Evolutionary conservation across 1,140 invertebrate species (phyloP), one percentile per base, ranked within the genome.

Genomic region (Capitella teleta): DNA sequence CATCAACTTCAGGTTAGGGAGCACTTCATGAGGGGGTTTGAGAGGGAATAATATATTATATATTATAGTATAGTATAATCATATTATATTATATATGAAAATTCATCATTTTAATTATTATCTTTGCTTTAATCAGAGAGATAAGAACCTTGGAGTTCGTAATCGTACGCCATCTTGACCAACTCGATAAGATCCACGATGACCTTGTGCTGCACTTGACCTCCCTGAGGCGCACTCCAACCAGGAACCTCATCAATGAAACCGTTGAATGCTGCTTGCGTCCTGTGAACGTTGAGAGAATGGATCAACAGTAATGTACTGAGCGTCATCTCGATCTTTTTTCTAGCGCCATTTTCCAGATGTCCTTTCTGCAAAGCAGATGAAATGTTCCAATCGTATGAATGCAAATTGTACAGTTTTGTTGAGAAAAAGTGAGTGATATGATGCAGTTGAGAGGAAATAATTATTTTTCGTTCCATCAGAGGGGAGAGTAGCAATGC

Each of bases 261-360:
- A 80, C 82, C 2, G 77, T 80, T 21, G 69, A 77, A 43, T 86
- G 84, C 59, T 84, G 85, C 67, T 72, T 86, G 32, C 64, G 79
- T 40, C 75, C 72, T 12, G 73, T 58, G n/a, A n/a, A n/a, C n/a
- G n/a, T n/a, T n/a, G n/a, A n/a, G n/a, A n/a, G n/a, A n/a, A n/a
- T n/a, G n/a, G n/a, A n/a, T n/a, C n/a, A n/a, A n/a, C n/a, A n/a
- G n/a, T n/a, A n/a, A n/a, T n/a, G n/a, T n/a, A n/a, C n/a, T n/a
- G n/a, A n/a, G n/a, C n/a, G n/a, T n/a, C n/a, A n/a, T n/a, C 30
- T 34, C 8, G 8, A 34, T 34, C 8, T 34, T 8, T 34, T 34
- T 34, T 34, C 8, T 34, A 34, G 30, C 8, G 30, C n/a, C n/a
- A n/a, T 34, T 34, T 52, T 49, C 21, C 53, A 74, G 68, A 24